phyloP scores from a whole-genome alignment of 2,888 invertebrate species.

The Xestia rhomboidea region DNA sequence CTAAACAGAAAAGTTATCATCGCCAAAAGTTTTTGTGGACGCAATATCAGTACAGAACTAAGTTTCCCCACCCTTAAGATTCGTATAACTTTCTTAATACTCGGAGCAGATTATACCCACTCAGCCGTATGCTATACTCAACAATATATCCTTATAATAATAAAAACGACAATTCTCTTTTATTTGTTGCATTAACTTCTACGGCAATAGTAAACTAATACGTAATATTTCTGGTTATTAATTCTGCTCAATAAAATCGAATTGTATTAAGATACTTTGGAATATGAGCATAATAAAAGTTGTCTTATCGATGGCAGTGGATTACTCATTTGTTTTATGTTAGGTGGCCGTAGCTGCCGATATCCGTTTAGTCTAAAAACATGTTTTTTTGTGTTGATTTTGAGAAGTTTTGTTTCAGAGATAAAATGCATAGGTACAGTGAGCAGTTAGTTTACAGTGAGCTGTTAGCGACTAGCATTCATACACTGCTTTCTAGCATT shows the following conservation, averaged over 20 bases:
- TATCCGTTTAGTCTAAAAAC: background rate
- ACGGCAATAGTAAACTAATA: slow-evolving; percentile 76
- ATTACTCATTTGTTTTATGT: slow-evolving; percentile 50
- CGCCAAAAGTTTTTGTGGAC: slow-evolving; percentile 83
- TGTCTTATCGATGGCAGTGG: slow-evolving; percentile 48
- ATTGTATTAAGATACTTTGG: slow-evolving; percentile 69
- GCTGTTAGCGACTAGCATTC: background rate
- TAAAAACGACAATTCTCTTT: slow-evolving; percentile 86
- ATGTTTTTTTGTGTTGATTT: background rate
- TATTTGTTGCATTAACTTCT: slow-evolving; percentile 86
- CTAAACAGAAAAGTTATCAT: slow-evolving; percentile 82
- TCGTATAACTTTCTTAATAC: slow-evolving; percentile 89
- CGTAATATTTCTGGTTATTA: slow-evolving; percentile 85
- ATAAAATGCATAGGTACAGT: background rate
- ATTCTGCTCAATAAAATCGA: slow-evolving; percentile 87
- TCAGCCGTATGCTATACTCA: slow-evolving; percentile 80
- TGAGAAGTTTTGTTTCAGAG: background rate
- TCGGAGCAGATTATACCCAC: slow-evolving; percentile 84
- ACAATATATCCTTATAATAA: slow-evolving; percentile 84
- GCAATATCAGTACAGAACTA: slow-evolving; percentile 85
- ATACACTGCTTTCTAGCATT: background rate
- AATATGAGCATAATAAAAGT: slow-evolving; percentile 60
- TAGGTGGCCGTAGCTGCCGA: background rate
- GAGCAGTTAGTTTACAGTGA: background rate
- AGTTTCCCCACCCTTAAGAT: slow-evolving; percentile 83